These are phyloP conservation scores for Myotis daubentonii DNA, from an alignment of 2,797 vertebrate species.

Conservation along the genomic window DNA sequence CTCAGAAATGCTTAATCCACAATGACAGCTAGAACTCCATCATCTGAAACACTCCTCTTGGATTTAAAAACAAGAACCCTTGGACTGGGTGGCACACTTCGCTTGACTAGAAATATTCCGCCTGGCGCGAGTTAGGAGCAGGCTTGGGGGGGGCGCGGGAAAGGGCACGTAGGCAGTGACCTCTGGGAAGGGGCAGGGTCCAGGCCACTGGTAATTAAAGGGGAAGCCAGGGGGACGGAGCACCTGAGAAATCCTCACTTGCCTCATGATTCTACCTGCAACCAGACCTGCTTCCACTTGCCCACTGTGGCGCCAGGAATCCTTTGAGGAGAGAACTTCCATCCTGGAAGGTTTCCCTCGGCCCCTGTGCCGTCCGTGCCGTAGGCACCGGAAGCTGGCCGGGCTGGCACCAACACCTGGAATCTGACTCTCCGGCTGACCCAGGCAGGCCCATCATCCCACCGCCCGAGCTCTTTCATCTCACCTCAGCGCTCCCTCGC, in stretches of 20 bases:
- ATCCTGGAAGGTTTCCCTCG: background rate
- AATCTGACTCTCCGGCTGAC: background rate
- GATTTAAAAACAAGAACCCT: constrained; percentile 24
- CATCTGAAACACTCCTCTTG: constrained; percentile 8
- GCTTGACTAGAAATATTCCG: constrained; percentile 32
- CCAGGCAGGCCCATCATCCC: background rate
- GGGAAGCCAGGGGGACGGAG: background rate
- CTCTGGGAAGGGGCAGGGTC: background rate
- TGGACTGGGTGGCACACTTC: background rate
- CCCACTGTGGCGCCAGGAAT: background rate
- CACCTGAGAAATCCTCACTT: background rate
- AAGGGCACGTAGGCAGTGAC: background rate
- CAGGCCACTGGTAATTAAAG: background rate
- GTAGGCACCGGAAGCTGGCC: background rate
- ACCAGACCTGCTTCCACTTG: constrained; percentile 36
- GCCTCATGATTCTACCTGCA: background rate
- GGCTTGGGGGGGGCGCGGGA: background rate
- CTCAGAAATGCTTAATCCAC: constrained; percentile 15
- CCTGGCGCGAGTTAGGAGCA: background rate
- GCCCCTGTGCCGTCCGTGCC: background rate
- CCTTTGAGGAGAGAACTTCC: constrained; percentile 6
- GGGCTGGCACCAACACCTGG: background rate
- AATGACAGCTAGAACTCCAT: constrained; percentile 1
- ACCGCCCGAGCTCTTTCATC: background rate
- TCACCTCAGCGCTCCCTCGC: background rate